Evolutionary conservation across 2,888 invertebrate genomes (phyloP).

Genomic region (Trachelus troglodyta): DNA sequence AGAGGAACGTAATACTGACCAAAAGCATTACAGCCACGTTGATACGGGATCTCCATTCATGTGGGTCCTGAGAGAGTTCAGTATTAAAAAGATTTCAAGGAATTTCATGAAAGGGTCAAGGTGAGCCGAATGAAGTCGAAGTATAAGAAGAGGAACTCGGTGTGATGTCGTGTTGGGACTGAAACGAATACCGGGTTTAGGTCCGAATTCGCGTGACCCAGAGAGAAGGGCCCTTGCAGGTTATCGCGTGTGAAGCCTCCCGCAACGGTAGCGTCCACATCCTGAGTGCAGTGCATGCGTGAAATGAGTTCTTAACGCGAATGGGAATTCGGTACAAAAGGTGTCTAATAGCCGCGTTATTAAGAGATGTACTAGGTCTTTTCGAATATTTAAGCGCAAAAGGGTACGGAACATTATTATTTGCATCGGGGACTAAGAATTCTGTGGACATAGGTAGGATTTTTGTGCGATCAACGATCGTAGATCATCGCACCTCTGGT

Average conservation of each 20-base stretch:
- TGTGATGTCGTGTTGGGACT: not conserved
- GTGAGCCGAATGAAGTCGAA: not conserved
- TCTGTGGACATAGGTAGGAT: not conserved
- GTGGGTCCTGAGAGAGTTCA: not conserved
- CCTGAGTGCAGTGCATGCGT: slow-evolving; percentile 37
- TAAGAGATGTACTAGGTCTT: slow-evolving; percentile 22
- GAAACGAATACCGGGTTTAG: slow-evolving; percentile 23
- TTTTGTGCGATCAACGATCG: not conserved
- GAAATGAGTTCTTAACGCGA: slow-evolving; percentile 52
- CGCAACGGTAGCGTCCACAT: slow-evolving; percentile 26
- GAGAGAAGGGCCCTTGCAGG: slow-evolving; percentile 6
- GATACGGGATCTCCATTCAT: not conserved
- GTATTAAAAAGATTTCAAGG: not conserved
- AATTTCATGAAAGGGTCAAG: not conserved
- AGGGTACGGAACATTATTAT: not conserved
- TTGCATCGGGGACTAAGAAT: not conserved
- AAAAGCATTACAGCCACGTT: not conserved
- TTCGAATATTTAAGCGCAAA: not conserved
- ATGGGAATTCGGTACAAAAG: slow-evolving; percentile 41
- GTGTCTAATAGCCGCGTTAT: slow-evolving; percentile 28
- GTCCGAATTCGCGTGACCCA: slow-evolving; percentile 39
- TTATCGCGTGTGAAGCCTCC: slow-evolving; percentile 30
- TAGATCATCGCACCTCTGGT: not conserved
- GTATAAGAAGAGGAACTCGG: not conserved
- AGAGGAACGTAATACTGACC: not conserved